Evolutionary conservation across 2,888 invertebrate genomes (phyloP).

Genomic region (Mesochorus sp.): DNA sequence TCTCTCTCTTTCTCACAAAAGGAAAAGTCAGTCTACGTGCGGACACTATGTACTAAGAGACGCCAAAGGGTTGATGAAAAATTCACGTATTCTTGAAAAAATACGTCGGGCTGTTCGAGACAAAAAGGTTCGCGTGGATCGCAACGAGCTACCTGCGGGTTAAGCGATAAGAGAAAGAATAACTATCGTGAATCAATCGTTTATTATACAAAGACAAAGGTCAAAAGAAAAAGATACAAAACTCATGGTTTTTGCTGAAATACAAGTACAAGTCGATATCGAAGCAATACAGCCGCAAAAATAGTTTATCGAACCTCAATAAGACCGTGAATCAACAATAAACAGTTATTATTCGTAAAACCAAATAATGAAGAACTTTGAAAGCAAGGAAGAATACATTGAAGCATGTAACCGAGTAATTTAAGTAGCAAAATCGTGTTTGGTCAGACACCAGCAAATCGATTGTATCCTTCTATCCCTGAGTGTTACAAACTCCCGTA

Average conservation of each 20-base stretch:
- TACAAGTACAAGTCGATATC: no score
- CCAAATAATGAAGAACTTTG: no score
- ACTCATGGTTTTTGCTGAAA: no score
- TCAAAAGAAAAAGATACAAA: not conserved
- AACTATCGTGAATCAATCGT: constrained; percentile 11
- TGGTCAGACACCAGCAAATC: not conserved
- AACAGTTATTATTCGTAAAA: no score
- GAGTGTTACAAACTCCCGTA: not conserved
- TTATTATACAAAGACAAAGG: not conserved
- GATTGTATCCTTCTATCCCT: not conserved
- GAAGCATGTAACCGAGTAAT: no score
- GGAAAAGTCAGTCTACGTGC: not conserved
- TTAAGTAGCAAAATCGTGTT: not conserved
- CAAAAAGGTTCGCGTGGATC: not conserved
- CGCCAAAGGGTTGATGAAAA: constrained; percentile 10
- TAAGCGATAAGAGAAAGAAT: not conserved
- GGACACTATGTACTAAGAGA: not conserved
- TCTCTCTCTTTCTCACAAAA: not conserved
- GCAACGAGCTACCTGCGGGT: not conserved
- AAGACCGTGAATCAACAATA: no score
- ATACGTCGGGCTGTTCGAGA: not conserved
- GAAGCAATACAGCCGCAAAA: no score
- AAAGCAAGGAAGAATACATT: no score
- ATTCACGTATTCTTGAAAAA: constrained; percentile 11
- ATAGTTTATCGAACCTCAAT: no score